A percentile compares a stretch with the other conserved stretches of the same genome.
Conservation (phyloP, 2,888 invertebrate species). For the Machimus rusticus region DNA sequence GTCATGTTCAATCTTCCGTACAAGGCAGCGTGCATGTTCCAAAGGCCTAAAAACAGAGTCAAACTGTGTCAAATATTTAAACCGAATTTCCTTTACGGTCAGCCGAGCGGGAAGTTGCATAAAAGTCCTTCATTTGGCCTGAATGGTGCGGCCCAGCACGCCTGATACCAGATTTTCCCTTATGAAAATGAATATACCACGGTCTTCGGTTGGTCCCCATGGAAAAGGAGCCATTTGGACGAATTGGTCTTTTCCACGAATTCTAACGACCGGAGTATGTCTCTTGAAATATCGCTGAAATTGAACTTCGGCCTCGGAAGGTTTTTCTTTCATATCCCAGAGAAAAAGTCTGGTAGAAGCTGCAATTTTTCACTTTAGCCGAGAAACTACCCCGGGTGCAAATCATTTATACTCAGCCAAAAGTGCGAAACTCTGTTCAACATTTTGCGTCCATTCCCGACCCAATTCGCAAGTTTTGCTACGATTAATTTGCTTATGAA, state of each 20-base stretch:
- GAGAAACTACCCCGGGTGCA: neutral
- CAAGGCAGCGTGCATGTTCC: neutral
- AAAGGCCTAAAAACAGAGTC: neutral
- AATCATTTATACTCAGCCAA: neutral
- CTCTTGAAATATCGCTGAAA: neutral
- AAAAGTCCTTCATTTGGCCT: neutral
- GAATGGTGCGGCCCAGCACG: neutral
- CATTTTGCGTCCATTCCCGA: neutral
- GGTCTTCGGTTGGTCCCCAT: neutral
- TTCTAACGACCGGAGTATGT: neutral
- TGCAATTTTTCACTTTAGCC: neutral
- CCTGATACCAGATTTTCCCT: neutral
- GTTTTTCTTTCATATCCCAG: neutral
- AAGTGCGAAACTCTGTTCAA: neutral
- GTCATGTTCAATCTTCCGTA: neutral
- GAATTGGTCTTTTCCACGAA: neutral
- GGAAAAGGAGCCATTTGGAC: neutral
- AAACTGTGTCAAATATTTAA: conserved; percentile 21
- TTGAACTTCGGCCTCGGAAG: neutral
- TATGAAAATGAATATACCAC: conserved; percentile 2
- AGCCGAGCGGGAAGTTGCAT: neutral
- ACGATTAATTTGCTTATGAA: neutral
- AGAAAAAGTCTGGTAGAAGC: neutral
- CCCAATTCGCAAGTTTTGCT: neutral
- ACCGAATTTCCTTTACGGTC: neutral